Evolutionary conservation across 1,140 invertebrate species (phyloP).

Genomic region (Holotrichia oblita): DNA sequence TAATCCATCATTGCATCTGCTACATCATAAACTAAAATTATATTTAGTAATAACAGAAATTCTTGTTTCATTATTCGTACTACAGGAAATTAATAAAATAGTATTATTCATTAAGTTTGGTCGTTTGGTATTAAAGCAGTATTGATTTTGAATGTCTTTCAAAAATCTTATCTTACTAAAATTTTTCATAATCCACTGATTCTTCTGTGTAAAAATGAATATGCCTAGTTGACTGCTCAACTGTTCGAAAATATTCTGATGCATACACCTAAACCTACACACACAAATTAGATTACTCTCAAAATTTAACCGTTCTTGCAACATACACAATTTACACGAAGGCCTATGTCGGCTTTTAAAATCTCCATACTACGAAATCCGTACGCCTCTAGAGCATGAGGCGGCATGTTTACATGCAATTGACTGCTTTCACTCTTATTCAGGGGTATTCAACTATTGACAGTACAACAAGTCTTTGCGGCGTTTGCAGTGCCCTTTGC

Average conservation of each 20-base stretch:
- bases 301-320: not conserved
- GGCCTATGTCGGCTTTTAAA: not conserved
- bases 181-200: too few species aligned
- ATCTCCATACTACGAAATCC: not conserved
- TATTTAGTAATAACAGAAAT: too few species aligned
- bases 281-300: not conserved
- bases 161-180: too few species aligned
- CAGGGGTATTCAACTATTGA: constrained; percentile 14
- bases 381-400: not conserved
- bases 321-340: not conserved
- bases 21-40: too few species aligned
- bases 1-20: too few species aligned
- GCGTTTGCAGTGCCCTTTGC: constrained; percentile 6
- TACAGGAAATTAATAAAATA: too few species aligned
- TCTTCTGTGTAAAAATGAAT: not conserved
- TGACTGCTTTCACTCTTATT: constrained; percentile 8
- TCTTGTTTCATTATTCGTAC: too few species aligned
- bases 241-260: not conserved
- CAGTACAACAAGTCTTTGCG: constrained; percentile 29
- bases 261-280: not conserved
- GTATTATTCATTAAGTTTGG: too few species aligned
- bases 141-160: too few species aligned
- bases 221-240: not conserved
- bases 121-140: too few species aligned
- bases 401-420: constrained; percentile 33